phyloP scores from a whole-genome alignment of 2,888 invertebrate species.

The Parnassius orleans region DNA sequence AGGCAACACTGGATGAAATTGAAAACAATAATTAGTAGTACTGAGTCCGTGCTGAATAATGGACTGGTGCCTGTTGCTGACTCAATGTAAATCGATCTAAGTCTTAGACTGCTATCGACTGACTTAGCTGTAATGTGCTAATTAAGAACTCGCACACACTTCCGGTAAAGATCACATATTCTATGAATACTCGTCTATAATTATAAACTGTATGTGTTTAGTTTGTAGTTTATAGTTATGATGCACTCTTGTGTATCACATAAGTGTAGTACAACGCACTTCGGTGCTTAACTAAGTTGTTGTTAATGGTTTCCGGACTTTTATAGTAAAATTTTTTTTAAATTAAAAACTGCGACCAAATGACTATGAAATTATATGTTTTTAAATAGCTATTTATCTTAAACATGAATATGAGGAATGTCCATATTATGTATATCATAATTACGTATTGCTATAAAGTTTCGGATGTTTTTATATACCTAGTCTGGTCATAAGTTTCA shows the following conservation, averaged over 20 bases:
- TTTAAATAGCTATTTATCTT: too few relatives aligned
- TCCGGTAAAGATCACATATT: background rate
- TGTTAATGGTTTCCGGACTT: background rate
- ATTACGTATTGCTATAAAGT: constrained; percentile 1
- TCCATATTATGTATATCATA: background rate
- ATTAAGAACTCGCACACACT: background rate
- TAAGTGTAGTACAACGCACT: too few relatives aligned
- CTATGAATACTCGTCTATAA: constrained; percentile 1
- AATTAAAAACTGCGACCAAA: background rate
- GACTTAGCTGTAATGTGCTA: background rate
- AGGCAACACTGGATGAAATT: too few relatives aligned
- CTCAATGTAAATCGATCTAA: background rate
- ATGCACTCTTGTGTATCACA: background rate
- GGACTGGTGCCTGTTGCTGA: too few relatives aligned
- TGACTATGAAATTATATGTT: background rate
- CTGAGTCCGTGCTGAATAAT: too few relatives aligned
- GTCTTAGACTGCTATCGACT: background rate
- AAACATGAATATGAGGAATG: background rate
- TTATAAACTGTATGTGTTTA: background rate
- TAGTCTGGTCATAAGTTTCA: too few relatives aligned
- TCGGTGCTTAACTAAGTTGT: too few relatives aligned
- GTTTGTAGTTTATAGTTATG: background rate
- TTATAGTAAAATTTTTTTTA: background rate
- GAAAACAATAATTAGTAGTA: too few relatives aligned
- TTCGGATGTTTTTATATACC: constrained; percentile 2